Conservation (phyloP, 2,888 invertebrate genomes). For the Leucozona laternaria region DNA sequence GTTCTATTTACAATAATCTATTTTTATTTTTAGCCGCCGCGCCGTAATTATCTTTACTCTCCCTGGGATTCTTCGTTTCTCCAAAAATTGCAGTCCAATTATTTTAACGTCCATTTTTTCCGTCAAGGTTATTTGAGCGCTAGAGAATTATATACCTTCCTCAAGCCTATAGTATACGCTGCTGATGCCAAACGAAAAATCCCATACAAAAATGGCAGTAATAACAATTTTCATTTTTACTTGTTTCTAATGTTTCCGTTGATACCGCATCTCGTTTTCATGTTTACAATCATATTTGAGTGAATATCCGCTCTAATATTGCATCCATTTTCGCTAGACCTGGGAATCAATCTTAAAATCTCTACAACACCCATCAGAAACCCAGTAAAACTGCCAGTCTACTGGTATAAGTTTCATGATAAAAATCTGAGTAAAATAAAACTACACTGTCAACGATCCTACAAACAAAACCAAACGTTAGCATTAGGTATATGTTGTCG, state of each 20-base stretch:
- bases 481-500: background rate
- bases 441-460: conserved; percentile 30
- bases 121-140: no score
- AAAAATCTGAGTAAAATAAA: conserved; percentile 45
- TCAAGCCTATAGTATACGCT: no score
- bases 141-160: no score
- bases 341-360: conserved; percentile 15
- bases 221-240: no score
- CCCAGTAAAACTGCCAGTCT: background rate
- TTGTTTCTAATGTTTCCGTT: background rate
- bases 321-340: conserved; percentile 37
- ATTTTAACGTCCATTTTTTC: no score
- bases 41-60: no score
- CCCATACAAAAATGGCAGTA: no score
- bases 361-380: conserved; percentile 39
- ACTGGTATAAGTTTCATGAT: conserved; percentile 11
- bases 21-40: no score
- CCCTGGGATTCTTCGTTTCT: no score
- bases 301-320: conserved; percentile 27
- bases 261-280: background rate
- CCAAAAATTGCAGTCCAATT: no score
- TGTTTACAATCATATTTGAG: background rate
- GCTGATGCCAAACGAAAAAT: no score
- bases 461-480: background rate
- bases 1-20: no score